Base-by-base conservation (phyloP, 2,113 vertebrate species). In the Sebastes fasciatus region DNA sequence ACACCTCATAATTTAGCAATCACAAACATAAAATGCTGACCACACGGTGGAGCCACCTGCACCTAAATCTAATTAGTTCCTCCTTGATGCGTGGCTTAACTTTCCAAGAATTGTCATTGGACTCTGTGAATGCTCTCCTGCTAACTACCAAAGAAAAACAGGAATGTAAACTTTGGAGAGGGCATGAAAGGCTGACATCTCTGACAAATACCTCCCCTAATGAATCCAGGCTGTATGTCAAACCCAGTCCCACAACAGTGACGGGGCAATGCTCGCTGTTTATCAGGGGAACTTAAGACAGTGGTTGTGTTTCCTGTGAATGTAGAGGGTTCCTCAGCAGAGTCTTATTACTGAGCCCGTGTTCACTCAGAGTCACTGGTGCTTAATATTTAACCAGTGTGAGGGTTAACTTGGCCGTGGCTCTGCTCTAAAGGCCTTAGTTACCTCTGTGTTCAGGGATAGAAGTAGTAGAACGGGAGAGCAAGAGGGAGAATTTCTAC, bases 311-410 rank as follows among this genome's bases (percentile, higher is more conserved):
- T 87, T 86, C 77, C 77, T 54, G 70, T 61, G 19, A 2, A 72
- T 26, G 62, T 69, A 65, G 60, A 7, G 1, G 70, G 49, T 82
- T 80, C 68, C 71, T 86, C 61, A 61, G 71, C 62, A 62, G 79
- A 82, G 74, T 90, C 90, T 65, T 68, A 84, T 91, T 90, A 92
- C 91, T 48, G 21, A 71, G 43, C 48, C 76, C 54, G 67, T 73
- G 74, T 77, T 48, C 79, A 23, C 74, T 78, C 80, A 17, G n/a
- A 83, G 77, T 83, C 83, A 86, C 71, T 49, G 79, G n/a, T 81
- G 83, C 61, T 94, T 90, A 93, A 95, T 94, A 91, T 93, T 94
- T 94, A 95, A 95, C 86, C 80, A 79, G 74, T 17, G 65, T 69
- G 66, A 79, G 66, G 2, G 80, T 79, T 82, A 19, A 74, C 63